Base-by-base conservation (phyloP, 1,140 invertebrate species). In the Pararge aegeria region DNA sequence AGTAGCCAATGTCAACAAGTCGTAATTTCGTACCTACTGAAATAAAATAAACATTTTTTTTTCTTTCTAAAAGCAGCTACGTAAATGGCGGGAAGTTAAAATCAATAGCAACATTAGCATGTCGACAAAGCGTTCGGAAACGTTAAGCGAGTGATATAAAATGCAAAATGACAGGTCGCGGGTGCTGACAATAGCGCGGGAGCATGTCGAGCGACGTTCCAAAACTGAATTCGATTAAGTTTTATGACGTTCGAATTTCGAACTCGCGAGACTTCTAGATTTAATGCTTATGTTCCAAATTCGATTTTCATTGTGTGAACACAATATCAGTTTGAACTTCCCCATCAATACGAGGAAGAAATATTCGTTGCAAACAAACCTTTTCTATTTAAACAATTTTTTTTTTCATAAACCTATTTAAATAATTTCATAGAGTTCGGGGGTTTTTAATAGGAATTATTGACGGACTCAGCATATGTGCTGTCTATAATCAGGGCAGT, bases 171-270 rank as follows among this genome's bases (percentile, higher is more conserved):
- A 67, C 68, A 62, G 59, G 68, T 58, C 68, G 61, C 72, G 64
- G 59, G 61, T 74, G 72, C 66, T 67, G 66, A 68, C 68, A 74
- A 74, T 74, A 65, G 72, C 65, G 68, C 62, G 57, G 30, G 44
- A 66, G 56, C 58, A 46, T 61, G 48, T 62, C 51, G 57, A 27
- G 21, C 60, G 7, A 42, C 51, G 51, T 64, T 70, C 51, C 68
- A 70, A 64, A 73, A 70, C 68, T 66, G 65, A 66, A 68, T 73
- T 63, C 63, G 65, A 73, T 73, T 73, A 73, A 54, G 50, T 61
- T 70, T 73, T 73, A 73, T 70, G 56, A 57, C 63, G 52, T 65
- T 65, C 48, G 30, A 64, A 64, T 58, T 70, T 65, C 19, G 51
- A 70, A 64, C 62, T 53, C 40, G 49, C 50, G 55, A 20, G 5